Conservation (phyloP, 2,888 invertebrate species). For the Acleris cristana region DNA sequence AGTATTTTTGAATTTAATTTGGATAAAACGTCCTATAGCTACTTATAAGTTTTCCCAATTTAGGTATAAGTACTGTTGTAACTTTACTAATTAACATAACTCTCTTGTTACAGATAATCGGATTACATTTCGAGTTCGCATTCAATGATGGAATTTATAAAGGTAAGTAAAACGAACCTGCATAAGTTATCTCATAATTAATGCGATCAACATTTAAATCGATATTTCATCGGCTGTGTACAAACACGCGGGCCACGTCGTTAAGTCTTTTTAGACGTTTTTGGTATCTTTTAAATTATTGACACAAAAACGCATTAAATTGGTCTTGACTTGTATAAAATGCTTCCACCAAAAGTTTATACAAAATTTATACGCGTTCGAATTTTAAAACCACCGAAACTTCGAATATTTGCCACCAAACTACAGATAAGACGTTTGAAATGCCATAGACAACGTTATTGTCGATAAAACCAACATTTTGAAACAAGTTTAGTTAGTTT, state of each 20-base stretch:
- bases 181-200: not conserved
- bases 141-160: constrained; percentile 6
- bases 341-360: constrained; percentile 2
- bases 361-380: not conserved
- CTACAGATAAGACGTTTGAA: constrained; percentile 14
- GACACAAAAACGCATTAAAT: constrained; percentile 3
- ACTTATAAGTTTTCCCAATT: not conserved
- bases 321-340: constrained; percentile 6
- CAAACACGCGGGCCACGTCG: constrained; percentile 1
- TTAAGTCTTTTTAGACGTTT: not conserved
- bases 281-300: not conserved
- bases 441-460: constrained; percentile 19
- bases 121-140: not conserved
- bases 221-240: not conserved
- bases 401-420: not conserved
- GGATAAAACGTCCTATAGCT: not conserved
- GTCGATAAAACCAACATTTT: constrained; percentile 14
- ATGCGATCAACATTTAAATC: not conserved
- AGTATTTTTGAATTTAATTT: no score
- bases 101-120: constrained; percentile 28
- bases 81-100: not conserved
- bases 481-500: constrained; percentile 22
- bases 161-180: constrained; percentile 18
- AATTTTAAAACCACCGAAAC: not conserved
- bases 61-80: no score